Evolutionary conservation across 2,888 invertebrate genomes (phyloP), one percentile per base, ranked within the genome.

Genomic region (Loripinus fragilis): DNA sequence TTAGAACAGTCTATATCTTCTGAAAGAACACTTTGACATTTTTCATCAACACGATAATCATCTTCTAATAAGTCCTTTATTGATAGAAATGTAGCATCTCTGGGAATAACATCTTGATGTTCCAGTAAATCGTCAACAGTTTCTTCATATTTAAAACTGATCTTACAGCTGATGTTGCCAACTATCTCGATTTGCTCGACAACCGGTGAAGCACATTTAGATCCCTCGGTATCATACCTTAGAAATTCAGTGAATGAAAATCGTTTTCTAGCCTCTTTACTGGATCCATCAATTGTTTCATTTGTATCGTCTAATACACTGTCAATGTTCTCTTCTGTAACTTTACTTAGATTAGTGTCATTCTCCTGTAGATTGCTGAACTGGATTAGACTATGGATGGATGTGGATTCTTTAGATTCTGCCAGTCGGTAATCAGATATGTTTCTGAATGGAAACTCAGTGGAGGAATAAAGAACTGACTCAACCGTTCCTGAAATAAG

Each of bases 61-160:
- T 87, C 86, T 15, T 76, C 76, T 23, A 84, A 38, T 23, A 89
- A 77, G 45, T 89, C 87, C 28, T 87, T 77, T 5, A 86, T 76
- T 5, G 87, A 87, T 25, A 82, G 72, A 70, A 84, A 81, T n/a
- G 81, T 85, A 20, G 78, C 76, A 66, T 81, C 76, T 52, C 72
- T 41, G 50, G 80, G 76, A 52, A 78, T 70, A 5, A 52, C 52
- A 23, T 74, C 64, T 20, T 86, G 80, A n/a, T 76, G 83, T 65
- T 90, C 89, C 15, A 89, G 81, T 23, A 88, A 70, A 28, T 85
- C 81, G 20, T 90, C 87, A 33, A 87, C 81, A 5, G 80, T 77
- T 33, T 87, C 83, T 72, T 89, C 89, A 73, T 89, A 89, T 38
- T 87, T 83, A 74, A 88, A 90, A 68, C 83, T 83, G 69, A 89